Base-by-base conservation (phyloP, 2,797 vertebrate genomes). In the Cuniculus paca region DNA sequence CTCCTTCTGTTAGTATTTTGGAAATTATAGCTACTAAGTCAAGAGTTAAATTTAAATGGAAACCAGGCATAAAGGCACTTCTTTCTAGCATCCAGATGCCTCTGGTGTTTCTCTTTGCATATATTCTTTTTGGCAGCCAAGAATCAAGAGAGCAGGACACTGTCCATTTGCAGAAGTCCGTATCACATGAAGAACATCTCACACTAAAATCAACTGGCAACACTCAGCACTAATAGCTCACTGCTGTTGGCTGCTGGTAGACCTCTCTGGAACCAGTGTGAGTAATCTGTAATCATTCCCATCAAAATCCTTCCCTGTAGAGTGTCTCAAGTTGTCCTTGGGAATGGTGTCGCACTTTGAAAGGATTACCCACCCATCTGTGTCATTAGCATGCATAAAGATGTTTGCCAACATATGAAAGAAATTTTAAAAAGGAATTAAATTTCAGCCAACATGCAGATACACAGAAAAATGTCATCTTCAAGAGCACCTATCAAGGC, bases 371-470 rank as follows among this genome's bases (percentile, higher is more conserved):
- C 58, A 26, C 45, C 45, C 74, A 63, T 75, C 12, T 34, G 26
- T 79, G 74, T 45, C n/a, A 31, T 83, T 84, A 90, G 34, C 50
- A 70, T 34, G 34, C 63, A 28, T 28, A 48, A 26, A 79, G 45
- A 34, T 39, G 11, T 72, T 90, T 84, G 52, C 61, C 63, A 79
- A 90, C 91, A 90, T 54, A 26, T 54, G 77, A 96, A 97, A 96
- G 74, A 70, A 82, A 92, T 90, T 48, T 58, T 94, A 31, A 54
- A 92, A 85, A 80, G 45, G n/a, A 82, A 52, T 68, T 72, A 70
- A 17, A 72, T 90, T 80, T 31, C 58, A 95, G 65, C 34, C 84
- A 82, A 96, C 68, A 39, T 70, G 11, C 26, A 96, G 87, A 85
- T 54, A 87, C 39, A 17, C 39, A 17, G 65, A 72, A 85, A 81